A percentile compares a stretch with the other conserved stretches of the same genome.
Evolutionary conservation across 2,888 invertebrate genomes (phyloP).

Genomic region (Rhaphigaster nebulosa): DNA sequence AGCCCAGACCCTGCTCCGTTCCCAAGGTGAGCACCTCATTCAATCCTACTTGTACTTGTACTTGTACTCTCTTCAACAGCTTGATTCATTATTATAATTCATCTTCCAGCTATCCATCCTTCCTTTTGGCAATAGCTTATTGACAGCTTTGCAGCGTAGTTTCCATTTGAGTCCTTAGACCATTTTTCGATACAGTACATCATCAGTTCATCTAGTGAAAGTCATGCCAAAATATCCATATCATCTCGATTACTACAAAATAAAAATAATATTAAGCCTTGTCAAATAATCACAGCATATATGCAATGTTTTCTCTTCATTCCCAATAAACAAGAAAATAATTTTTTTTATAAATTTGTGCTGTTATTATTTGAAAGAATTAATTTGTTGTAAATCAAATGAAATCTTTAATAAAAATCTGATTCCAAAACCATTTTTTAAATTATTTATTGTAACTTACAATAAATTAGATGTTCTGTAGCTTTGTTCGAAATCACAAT

Average conservation of each 20-base stretch:
- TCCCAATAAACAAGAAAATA: background rate
- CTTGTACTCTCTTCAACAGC: background rate
- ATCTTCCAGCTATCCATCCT: background rate
- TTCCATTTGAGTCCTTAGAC: background rate
- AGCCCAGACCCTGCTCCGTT: conserved; percentile 38
- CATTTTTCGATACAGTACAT: background rate
- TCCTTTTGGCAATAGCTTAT: background rate
- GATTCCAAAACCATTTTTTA: background rate
- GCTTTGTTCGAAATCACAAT: background rate
- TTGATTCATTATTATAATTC: background rate
- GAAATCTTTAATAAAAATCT: background rate
- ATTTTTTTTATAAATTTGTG: too few relatives aligned
- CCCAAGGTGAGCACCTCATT: conserved; percentile 4
- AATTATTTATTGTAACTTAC: background rate
- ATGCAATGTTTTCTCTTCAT: background rate
- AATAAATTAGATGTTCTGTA: background rate
- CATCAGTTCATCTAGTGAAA: background rate
- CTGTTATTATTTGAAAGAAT: background rate
- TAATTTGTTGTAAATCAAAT: background rate
- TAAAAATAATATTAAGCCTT: background rate
- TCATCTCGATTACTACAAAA: background rate
- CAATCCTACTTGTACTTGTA: background rate
- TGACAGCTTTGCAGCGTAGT: background rate
- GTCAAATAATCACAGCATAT: conserved; percentile 7
- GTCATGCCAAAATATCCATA: background rate